A percentile compares a stretch with the other conserved stretches of the same genome.
These are phyloP conservation scores for Cephalopachus bancanus DNA, from an alignment of 2,797 vertebrate genomes.

Conservation along the genomic window DNA sequence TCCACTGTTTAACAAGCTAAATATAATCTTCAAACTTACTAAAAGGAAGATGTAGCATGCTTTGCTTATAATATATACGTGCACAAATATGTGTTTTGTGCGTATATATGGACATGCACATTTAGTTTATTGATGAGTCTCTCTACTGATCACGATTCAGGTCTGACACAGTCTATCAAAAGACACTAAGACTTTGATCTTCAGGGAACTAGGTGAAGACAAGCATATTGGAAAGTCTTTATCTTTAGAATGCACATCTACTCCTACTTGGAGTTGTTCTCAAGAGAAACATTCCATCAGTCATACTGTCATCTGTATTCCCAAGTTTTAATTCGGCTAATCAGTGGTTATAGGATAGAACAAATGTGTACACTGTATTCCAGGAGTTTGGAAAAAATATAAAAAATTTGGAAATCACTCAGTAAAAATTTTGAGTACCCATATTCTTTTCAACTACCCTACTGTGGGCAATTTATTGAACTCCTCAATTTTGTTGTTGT, in stretches of 20 bases:
- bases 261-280: neutral
- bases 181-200: neutral
- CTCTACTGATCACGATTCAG: neutral
- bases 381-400: constrained; percentile 15
- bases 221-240: neutral
- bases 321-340: constrained; percentile 43
- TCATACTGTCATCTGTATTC: neutral
- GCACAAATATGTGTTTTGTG: neutral
- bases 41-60: neutral
- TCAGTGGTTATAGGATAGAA: neutral
- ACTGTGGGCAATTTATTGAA: constrained; percentile 3
- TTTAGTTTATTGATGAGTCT: neutral
- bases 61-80: neutral
- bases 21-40: constrained; percentile 12
- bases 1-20: constrained; percentile 11
- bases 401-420: neutral
- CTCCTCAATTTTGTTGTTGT: neutral
- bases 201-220: neutral
- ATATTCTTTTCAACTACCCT: constrained; percentile 62
- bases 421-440: constrained; percentile 50
- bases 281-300: neutral
- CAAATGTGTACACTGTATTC: constrained; percentile 24
- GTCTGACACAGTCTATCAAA: neutral
- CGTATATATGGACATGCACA: neutral
- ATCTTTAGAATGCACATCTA: neutral